Base-by-base conservation (phyloP, 2,888 invertebrate species). In the Pheosia tremula region DNA sequence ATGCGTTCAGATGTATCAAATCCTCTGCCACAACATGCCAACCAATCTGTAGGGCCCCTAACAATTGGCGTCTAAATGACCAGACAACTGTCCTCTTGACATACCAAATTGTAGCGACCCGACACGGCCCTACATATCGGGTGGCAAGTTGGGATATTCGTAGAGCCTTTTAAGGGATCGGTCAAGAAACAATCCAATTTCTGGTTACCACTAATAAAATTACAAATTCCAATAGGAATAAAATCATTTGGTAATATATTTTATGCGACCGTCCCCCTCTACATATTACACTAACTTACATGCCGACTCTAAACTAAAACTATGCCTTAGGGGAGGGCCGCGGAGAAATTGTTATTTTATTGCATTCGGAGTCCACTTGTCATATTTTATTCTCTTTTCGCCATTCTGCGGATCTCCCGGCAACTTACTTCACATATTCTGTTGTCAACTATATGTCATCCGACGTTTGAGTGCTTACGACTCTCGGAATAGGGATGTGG, bases 281-380 rank as follows among this genome's bases (percentile, higher is more conserved):
- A 24, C 24, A 41, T 11, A 57, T 58, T 50, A 49, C 45, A 39
- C 39, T 57, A 62, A n/a, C 43, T 36, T 52, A 56, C 55, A 43
- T 67, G 74, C 75, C 78, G 24, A 24, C 24, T 77, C 75, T 65
- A 68, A 86, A 85, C 88, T 85, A 83, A 89, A 90, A 89, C 88
- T 89, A 87, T 84, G 82, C 83, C 71, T 70, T 71, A 79, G 75
- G 81, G 85, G 86, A 75, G 78, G 76, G 71, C 69, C 43, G 74
- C 75, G 84, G 85, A 88, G 88, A 90, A 92, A 93, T 91, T 92
- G 93, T 90, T 92, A 93, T 93, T 92, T 91, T 92, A 93, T 93
- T 91, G 86, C 91, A 82, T 81, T 79, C 68, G 82, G 77, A 86
- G 87, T 87, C 90, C 89, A 89, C 88, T 91, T 89, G 87, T 86